Conservation (phyloP, 2,888 invertebrate genomes). For the Coleophora deauratella region DNA sequence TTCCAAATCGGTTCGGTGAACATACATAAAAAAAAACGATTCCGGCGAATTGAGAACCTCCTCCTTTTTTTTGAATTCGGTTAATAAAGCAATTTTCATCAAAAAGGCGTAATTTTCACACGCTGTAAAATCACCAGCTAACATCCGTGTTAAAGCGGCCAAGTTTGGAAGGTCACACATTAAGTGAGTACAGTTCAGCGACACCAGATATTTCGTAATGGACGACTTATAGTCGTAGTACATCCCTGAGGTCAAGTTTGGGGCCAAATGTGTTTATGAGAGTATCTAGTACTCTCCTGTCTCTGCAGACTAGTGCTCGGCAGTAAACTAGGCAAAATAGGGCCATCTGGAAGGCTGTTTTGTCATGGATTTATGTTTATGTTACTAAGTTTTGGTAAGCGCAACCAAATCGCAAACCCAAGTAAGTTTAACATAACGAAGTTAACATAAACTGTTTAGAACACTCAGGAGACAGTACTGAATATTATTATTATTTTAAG, state of each 20-base stretch:
- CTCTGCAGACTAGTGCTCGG: neutral
- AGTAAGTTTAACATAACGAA: too few species aligned
- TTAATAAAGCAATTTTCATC: neutral
- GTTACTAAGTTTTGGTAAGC: too few species aligned
- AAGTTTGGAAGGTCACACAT: constrained; percentile 10
- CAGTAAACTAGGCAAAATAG: neutral
- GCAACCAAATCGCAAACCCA: too few species aligned
- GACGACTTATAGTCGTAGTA: constrained; percentile 11
- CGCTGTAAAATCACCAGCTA: neutral
- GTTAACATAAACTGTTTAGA: too few species aligned
- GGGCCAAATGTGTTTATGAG: constrained; percentile 11
- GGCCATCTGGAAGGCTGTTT: too few species aligned
- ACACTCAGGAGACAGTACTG: too few species aligned
- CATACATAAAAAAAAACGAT: too few species aligned
- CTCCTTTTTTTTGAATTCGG: too few species aligned
- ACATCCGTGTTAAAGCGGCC: constrained; percentile 7
- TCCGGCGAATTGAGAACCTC: too few species aligned
- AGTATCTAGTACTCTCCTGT: neutral
- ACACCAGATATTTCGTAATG: constrained; percentile 6
- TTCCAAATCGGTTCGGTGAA: too few species aligned
- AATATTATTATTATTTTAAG: too few species aligned
- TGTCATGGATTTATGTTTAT: too few species aligned
- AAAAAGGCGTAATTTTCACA: neutral
- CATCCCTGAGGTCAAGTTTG: constrained; percentile 12
- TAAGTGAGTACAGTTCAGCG: constrained; percentile 5